Conservation (phyloP, 2,113 vertebrate species). For the Corythoichthys haematopterus region DNA sequence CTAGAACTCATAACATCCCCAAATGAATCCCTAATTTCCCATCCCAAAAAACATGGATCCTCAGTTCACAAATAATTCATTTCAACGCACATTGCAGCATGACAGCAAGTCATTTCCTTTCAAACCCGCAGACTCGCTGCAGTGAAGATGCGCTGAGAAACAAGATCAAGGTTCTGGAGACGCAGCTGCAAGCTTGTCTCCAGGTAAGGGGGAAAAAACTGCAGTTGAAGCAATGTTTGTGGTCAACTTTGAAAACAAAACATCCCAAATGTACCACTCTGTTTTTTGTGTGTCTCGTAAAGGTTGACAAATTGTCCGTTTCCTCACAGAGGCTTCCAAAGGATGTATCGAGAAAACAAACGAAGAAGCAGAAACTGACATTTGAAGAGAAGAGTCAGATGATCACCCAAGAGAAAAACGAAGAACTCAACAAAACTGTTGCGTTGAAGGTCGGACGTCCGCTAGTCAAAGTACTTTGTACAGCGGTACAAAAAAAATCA, state of each 20-base stretch:
- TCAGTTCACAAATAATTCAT: slow-evolving; percentile 25
- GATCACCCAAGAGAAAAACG: slow-evolving; percentile 79
- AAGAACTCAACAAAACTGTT: slow-evolving; percentile 74
- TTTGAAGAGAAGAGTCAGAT: slow-evolving; percentile 86
- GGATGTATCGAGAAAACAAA: slow-evolving; percentile 82
- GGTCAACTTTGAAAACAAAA: not conserved
- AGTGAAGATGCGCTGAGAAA: slow-evolving; percentile 85
- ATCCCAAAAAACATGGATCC: no score
- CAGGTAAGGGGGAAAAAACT: slow-evolving; percentile 75
- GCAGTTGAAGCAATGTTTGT: not conserved
- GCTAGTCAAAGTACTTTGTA: no score
- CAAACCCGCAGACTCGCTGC: slow-evolving; percentile 80
- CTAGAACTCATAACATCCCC: no score
- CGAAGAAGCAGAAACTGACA: slow-evolving; percentile 85
- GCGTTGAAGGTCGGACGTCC: no score
- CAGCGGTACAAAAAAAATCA: no score
- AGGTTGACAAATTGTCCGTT: slow-evolving; percentile 9
- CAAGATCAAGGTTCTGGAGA: slow-evolving; percentile 82
- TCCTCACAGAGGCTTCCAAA: slow-evolving; percentile 58
- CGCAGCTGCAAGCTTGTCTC: slow-evolving; percentile 82
- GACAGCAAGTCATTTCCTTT: slow-evolving; percentile 59
- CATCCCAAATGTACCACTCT: not conserved
- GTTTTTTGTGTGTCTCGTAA: not conserved
- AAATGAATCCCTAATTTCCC: no score
- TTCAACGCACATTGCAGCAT: slow-evolving; percentile 27